Evolutionary conservation across 2,888 invertebrate genomes (phyloP), one percentile per base, ranked within the genome.

Genomic region (Galeruca laticollis): DNA sequence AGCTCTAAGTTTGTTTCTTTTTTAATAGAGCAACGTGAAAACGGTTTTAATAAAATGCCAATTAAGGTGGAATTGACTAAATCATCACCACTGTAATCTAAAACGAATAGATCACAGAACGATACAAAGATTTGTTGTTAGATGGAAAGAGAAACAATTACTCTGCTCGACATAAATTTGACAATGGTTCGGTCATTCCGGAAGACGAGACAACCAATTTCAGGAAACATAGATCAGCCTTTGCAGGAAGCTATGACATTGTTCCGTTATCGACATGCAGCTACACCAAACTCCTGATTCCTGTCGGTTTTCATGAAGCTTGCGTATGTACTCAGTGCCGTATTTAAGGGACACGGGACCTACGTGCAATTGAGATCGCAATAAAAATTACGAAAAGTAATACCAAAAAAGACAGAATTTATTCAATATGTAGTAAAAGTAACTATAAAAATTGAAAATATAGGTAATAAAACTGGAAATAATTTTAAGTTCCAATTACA

Each of bases 201-300:
- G 77, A 79, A 68, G 62, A 61, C 60, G 56, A 37, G 54, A 49
- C 63, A 72, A 73, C 74, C 77, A 76, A 75, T 74, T 78, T 76
- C 78, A 71, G 81, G 81, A 81, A 80, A 78, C 80, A 79, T 78
- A 81, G 77, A 82, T 82, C 80, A 79, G 81, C 80, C 79, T 79
- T 60, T 57, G 59, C 78, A 79, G 82, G 82, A 82, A 81, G 78
- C 51, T 51, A 15, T 77, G 82, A 80, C 82, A 81, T 80, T 82
- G 81, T 81, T 79, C 81, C 79, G 81, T 78, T 82, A 82, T 82
- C 82, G 80, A 81, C 80, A 78, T 78, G 74, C 76, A 76, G 73
- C 59, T 76, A 74, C 72, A 69, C 76, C 57, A 43, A 61, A 68
- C 54, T 61, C 68, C 54, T 51, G 66, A 74, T 75, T 77, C 70